phyloP scores from a whole-genome alignment of 2,888 invertebrate species.

The Polia nebulosa region DNA sequence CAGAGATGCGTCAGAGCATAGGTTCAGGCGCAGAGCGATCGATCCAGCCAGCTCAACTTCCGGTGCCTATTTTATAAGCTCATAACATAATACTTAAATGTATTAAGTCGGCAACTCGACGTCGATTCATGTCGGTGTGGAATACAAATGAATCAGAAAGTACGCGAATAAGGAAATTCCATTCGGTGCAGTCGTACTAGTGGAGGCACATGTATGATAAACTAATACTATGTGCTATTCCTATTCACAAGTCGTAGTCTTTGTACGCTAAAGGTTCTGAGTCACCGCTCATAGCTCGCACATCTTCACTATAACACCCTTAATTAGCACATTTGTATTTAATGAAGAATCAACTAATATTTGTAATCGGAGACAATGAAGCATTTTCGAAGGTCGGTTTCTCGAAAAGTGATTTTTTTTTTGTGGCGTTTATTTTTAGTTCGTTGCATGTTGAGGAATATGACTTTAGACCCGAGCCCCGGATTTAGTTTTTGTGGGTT shows the following conservation, averaged over 20 bases:
- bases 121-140: constrained; percentile 71
- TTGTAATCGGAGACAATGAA: constrained; percentile 45
- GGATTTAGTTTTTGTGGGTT: constrained; percentile 44
- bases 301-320: constrained; percentile 31
- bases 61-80: constrained; percentile 71
- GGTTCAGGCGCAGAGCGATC: constrained; percentile 60
- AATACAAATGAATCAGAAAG: constrained; percentile 89
- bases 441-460: constrained; percentile 18
- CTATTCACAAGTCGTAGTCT: constrained; percentile 68
- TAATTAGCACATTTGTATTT: constrained; percentile 64
- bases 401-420: constrained; percentile 7
- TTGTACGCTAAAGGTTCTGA: constrained; percentile 59
- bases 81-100: constrained; percentile 76
- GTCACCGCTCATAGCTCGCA: constrained; percentile 44
- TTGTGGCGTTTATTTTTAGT: constrained; percentile 17
- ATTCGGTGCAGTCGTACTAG: constrained; percentile 75
- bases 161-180: constrained; percentile 87
- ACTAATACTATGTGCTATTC: constrained; percentile 64
- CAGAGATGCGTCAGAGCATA: constrained; percentile 65
- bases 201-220: constrained; percentile 66
- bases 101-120: constrained; percentile 73
- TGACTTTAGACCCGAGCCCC: neutral
- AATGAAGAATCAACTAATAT: constrained; percentile 56
- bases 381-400: constrained; percentile 22
- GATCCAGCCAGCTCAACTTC: constrained; percentile 75